Conservation (phyloP, 92 coral and sea anemone species). For the Siderastrea radians region DNA sequence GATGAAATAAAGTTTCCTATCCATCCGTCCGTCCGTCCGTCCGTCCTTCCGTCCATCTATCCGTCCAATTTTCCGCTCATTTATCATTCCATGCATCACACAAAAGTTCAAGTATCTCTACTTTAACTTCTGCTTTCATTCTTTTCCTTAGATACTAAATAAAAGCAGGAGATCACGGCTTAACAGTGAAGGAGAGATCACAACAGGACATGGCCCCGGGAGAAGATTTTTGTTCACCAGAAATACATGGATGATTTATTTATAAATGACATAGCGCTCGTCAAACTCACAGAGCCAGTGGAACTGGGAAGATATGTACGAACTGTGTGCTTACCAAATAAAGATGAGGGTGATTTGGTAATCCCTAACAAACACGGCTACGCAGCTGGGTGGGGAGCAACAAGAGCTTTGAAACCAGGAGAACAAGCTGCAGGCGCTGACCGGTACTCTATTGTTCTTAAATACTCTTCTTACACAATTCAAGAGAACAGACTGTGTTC, state of each 20-base stretch:
- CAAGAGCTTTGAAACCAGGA: slow-evolving; percentile 24
- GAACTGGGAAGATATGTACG: slow-evolving; percentile 65
- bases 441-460: slow-evolving; percentile 7
- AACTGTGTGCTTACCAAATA: slow-evolving; percentile 76
- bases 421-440: neutral
- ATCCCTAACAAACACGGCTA: slow-evolving; percentile 51
- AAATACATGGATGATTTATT: slow-evolving; percentile 22
- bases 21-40: too few species aligned
- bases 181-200: slow-evolving; percentile 16
- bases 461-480: slow-evolving; percentile 26
- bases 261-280: slow-evolving; percentile 77
- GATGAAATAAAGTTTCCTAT: too few species aligned
- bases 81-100: too few species aligned
- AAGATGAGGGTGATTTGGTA: slow-evolving; percentile 35
- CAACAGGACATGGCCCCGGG: slow-evolving; percentile 30
- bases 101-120: too few species aligned
- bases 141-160: slow-evolving; percentile 34
- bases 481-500: slow-evolving; percentile 5
- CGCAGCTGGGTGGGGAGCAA: slow-evolving; percentile 85
- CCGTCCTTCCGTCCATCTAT: too few species aligned
- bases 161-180: slow-evolving; percentile 65
- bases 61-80: too few species aligned
- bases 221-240: slow-evolving; percentile 58
- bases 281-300: slow-evolving; percentile 54
- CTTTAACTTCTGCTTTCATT: neutral